These are phyloP conservation scores for Pomacea canaliculata DNA, from an alignment of 2,888 invertebrate genomes.

Conservation along the genomic window DNA sequence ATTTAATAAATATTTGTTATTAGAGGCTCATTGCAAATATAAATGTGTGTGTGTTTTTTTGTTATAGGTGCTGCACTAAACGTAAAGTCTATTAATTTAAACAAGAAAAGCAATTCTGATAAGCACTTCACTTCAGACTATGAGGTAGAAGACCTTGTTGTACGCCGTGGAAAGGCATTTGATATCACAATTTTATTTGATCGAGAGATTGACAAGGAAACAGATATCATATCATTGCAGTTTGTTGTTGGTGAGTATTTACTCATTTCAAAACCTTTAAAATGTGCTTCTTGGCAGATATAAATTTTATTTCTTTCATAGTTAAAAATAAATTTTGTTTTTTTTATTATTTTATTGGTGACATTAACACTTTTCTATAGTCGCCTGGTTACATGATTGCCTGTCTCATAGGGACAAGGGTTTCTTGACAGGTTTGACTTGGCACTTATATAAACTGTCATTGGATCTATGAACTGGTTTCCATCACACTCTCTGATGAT, in stretches of 20 bases:
- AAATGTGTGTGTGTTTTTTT: too few species aligned
- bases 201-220: constrained; percentile 42
- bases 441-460: too few species aligned
- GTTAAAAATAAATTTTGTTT: not conserved
- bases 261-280: too few species aligned
- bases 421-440: too few species aligned
- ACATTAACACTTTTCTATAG: not conserved
- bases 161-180: constrained; percentile 61
- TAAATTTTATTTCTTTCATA: not conserved
- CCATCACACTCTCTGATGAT: too few species aligned
- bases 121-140: constrained; percentile 58
- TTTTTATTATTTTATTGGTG: not conserved
- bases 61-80: constrained; percentile 38
- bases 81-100: constrained; percentile 40
- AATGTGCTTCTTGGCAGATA: not conserved
- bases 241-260: constrained; percentile 48
- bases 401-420: too few species aligned
- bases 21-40: too few species aligned
- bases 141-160: constrained; percentile 54
- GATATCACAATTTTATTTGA: constrained; percentile 57
- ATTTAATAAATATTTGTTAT: not conserved
- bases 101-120: constrained; percentile 42
- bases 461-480: too few species aligned
- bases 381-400: not conserved
- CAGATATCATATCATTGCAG: constrained; percentile 50